Evolutionary conservation across 2,113 vertebrate species (phyloP).

Genomic region (Tetrao urogallus): DNA sequence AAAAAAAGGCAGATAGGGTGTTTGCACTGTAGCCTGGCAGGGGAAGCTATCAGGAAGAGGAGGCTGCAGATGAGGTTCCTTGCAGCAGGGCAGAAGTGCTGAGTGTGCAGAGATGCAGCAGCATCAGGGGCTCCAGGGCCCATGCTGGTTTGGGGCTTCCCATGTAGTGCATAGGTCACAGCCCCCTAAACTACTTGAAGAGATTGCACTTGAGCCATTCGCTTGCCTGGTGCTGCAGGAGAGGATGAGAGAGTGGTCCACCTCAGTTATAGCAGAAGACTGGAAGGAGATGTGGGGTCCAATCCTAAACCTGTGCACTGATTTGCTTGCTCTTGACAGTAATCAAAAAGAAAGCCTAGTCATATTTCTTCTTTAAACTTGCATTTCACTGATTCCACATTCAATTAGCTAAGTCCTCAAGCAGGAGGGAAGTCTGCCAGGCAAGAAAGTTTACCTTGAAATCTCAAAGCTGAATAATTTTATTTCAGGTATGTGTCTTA

Average conservation of each 20-base stretch:
- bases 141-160: not conserved
- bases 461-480: conserved; percentile 21
- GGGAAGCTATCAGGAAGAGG: not conserved
- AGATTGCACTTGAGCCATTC: not conserved
- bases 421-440: conserved; percentile 11
- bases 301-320: fast-evolving
- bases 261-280: not conserved
- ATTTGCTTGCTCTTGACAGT: not conserved
- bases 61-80: not conserved
- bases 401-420: not conserved
- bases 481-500: conserved; percentile 14
- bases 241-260: not conserved
- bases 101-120: not conserved
- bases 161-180: not conserved
- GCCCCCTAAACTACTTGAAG: not conserved
- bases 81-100: fast-evolving
- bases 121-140: fast-evolving
- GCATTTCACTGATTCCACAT: not conserved
- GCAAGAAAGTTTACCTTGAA: not conserved
- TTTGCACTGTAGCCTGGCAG: not conserved
- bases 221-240: not conserved
- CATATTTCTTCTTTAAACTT: not conserved
- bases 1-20: not conserved
- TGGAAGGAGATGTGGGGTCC: not conserved
- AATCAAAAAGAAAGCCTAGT: not conserved